Evolutionary conservation across 23 tunicate species (phyloP), one percentile per base, ranked within the genome.

Genomic region (Botrylloides violaceus): DNA sequence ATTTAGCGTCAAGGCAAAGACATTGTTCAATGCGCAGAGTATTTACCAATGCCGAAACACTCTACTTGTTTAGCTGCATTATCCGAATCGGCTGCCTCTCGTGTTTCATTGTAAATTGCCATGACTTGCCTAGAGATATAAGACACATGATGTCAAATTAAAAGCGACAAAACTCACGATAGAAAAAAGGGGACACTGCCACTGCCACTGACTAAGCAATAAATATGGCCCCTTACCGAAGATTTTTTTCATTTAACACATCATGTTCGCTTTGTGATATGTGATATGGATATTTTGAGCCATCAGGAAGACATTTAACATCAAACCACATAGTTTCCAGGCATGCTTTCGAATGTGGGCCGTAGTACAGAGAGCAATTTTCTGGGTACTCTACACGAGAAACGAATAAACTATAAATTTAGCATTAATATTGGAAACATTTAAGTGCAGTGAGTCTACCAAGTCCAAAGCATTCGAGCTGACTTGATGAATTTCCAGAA

Each of bases 401-500:
- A 9, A 9, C 9, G 15, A 43, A 7, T 9, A n/a, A n/a, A n/a
- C n/a, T 43, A 7, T 7, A 7, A 43, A 7, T 7, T 9, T 15
- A 7, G n/a, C n/a, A n/a, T n/a, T n/a, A n/a, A n/a, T n/a, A n/a
- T n/a, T n/a, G n/a, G 12, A 43, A 7, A 15, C 53, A n/a, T n/a
- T n/a, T n/a, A n/a, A n/a, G n/a, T n/a, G n/a, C n/a, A n/a, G 15
- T 7, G 12, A 43, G 9, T 39, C 26, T 68, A 68, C 73, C 73
- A 6, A 68, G n/a, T 34, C 73, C 73, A 68, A 68, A 39, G 39
- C 73, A 68, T 20, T 29, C 19, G 34, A 53, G n/a, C 35, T 68
- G 73, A 68, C 35, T 68, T 22, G 3, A 5, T 36, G 4, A 4
- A 68, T 38, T 25, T 2, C 80, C 66, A 36, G 2, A 22, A 26